Conservation (phyloP, 2,797 vertebrate species). For the Betta splendens region DNA sequence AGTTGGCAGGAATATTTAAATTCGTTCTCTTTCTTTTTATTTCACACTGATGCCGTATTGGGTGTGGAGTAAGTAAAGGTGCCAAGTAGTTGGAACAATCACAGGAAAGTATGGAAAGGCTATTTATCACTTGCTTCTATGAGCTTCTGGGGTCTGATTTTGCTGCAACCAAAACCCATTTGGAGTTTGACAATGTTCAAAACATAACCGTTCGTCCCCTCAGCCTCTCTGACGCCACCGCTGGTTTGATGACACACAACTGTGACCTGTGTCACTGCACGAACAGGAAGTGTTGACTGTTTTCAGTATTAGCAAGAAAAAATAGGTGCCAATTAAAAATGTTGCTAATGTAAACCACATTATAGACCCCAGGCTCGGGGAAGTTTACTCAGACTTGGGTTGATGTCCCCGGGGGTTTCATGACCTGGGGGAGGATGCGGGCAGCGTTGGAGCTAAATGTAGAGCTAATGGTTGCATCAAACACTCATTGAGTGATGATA, state of each 20-base stretch:
- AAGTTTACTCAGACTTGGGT: slow-evolving; percentile 68
- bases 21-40: slow-evolving; percentile 27
- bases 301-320: slow-evolving; percentile 27
- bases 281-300: slow-evolving; percentile 47
- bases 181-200: slow-evolving; percentile 14
- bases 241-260: slow-evolving; percentile 48
- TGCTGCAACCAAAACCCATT: slow-evolving; percentile 14
- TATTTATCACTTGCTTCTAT: slow-evolving; percentile 23
- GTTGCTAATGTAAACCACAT: slow-evolving; percentile 52
- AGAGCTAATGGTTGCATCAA: slow-evolving; percentile 26
- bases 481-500: slow-evolving; percentile 33
- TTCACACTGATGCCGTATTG: slow-evolving; percentile 15
- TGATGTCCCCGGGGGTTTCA: slow-evolving; percentile 55
- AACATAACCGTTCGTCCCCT: slow-evolving; percentile 33
- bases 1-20: slow-evolving; percentile 33
- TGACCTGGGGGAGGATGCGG: slow-evolving; percentile 46
- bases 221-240: slow-evolving; percentile 29
- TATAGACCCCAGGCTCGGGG: slow-evolving; percentile 54
- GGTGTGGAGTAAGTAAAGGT: slow-evolving; percentile 33
- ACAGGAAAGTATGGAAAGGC: slow-evolving; percentile 23
- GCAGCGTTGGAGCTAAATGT: slow-evolving; percentile 41
- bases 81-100: slow-evolving; percentile 39
- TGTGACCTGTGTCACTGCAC: slow-evolving; percentile 40
- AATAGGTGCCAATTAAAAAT: slow-evolving; percentile 61
- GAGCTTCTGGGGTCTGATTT: slow-evolving; percentile 34